Evolutionary conservation across 1,140 invertebrate species (phyloP), one percentile per base, ranked within the genome.

Genomic region (Octopus sinensis): DNA sequence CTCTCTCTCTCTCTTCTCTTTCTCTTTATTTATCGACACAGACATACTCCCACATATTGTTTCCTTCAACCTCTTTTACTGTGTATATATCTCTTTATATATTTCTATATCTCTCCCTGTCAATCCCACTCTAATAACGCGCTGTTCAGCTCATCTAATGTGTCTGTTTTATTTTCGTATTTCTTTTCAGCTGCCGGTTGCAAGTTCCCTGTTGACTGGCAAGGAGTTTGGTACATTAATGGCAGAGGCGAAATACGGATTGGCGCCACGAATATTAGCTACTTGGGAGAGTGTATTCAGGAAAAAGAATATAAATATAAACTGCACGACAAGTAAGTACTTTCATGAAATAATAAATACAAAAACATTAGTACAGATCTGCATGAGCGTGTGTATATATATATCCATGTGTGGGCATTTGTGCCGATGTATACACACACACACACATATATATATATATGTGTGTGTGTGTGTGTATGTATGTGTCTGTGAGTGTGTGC

Each of bases 141-240:
- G 9, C 17, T 62, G 56, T 62, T 62, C 17, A 17, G 9, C 9
- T 10, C 9, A 62, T 62, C 17, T 17, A 62, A 17, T 62, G 56
- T 62, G 56, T n/a, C 13, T 71, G 68, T 71, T 71, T 12, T 71
- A n/a, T 4, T 71, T 71, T 71, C 68, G 13, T 13, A 13, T 71
- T 71, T 6, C 17, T 71, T 84, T 71, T 5, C 81, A 84, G 83
- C 73, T 17, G 80, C 79, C 9, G 54, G 73, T 12, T 85, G 84
- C 79, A 82, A 62, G 17, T 85, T 85, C 71, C 84, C 84, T 6
- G 56, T 53, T 6, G 81, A 83, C 52, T 85, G 84, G 84, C 76
- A 81, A 17, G 84, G 84, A 13, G 80, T n/a, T 4, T 85, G 84
- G 84, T 82, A 82, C 78, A 79, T 82, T 78, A 83, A 82, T 54